These are phyloP conservation scores for Cyrtonyx montezumae DNA, from an alignment of 2,113 vertebrate genomes.

Conservation along the genomic window DNA sequence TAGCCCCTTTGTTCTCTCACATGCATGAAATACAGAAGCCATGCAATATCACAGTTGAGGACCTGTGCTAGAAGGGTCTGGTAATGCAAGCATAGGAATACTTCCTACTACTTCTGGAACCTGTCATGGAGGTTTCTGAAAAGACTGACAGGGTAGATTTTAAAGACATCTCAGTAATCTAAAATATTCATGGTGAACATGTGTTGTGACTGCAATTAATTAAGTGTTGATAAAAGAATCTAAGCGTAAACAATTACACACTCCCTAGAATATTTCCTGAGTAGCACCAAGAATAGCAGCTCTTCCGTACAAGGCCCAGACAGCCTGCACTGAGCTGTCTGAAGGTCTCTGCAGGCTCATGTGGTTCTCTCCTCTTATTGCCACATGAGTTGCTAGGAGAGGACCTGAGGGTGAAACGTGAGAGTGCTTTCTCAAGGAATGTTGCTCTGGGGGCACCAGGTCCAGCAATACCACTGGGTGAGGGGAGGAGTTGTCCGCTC, in stretches of 20 bases:
- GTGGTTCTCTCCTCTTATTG: neutral
- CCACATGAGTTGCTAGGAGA: neutral
- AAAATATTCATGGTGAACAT: slow-evolving; percentile 56
- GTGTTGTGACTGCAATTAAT: slow-evolving; percentile 66
- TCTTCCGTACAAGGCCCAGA: neutral
- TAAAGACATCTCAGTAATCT: slow-evolving; percentile 45
- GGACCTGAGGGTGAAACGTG: accelerated
- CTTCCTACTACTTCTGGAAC: neutral
- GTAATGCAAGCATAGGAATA: neutral
- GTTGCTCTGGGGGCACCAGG: neutral
- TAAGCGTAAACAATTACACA: slow-evolving; percentile 54
- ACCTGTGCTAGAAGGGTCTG: neutral
- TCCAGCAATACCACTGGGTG: neutral
- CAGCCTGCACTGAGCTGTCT: neutral
- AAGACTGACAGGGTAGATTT: neutral
- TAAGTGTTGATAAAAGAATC: slow-evolving; percentile 54
- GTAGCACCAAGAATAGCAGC: slow-evolving; percentile 45
- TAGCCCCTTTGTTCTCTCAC: neutral
- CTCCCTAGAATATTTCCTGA: slow-evolving; percentile 54
- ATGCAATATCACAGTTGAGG: neutral
- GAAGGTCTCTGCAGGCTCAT: neutral
- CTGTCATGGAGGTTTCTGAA: neutral
- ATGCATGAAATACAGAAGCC: neutral
- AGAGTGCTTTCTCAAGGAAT: neutral
- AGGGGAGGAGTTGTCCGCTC: neutral